Evolutionary conservation across 2,888 invertebrate genomes (phyloP).

Genomic region (Caenorhabditis drosophilae): DNA sequence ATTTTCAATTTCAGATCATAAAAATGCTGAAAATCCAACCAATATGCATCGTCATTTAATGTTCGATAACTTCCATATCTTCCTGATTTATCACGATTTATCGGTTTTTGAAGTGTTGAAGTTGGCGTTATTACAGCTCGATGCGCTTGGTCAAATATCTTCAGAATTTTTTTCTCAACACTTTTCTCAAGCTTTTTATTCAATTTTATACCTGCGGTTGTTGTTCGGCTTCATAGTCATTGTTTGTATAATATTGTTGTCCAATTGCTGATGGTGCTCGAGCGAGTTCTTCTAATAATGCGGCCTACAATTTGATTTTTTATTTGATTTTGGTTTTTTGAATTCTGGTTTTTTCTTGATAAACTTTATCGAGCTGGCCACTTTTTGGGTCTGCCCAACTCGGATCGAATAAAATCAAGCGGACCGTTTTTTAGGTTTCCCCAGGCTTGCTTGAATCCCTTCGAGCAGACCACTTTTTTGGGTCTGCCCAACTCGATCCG

Average conservation of each 20-base stretch:
- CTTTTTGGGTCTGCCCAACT: no score
- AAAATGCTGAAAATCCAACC: no score
- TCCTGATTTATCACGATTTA: constrained; percentile 14
- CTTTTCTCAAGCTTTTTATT: background rate
- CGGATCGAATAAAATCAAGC: no score
- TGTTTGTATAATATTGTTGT: constrained; percentile 27
- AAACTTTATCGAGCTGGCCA: no score
- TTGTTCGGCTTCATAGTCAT: constrained; percentile 24
- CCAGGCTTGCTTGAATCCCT: no score
- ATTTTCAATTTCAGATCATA: background rate
- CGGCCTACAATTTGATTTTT: no score
- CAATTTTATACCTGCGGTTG: constrained; percentile 19
- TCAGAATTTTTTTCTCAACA: constrained; percentile 4
- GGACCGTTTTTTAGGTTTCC: no score
- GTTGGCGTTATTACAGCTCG: constrained; percentile 47
- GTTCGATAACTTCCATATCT: constrained; percentile 54
- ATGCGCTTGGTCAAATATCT: constrained; percentile 59
- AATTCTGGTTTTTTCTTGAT: no score
- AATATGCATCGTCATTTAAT: constrained; percentile 43
- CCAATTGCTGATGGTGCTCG: constrained; percentile 41
- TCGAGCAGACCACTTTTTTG: no score
- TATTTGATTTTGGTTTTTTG: no score
- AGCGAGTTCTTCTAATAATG: constrained; percentile 45
- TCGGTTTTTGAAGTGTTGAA: constrained; percentile 36
- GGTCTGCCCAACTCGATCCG: no score